Evolutionary conservation across 1,140 invertebrate species (phyloP), one percentile per base, ranked within the genome.

Genomic region (Hylaeus volcanicus): DNA sequence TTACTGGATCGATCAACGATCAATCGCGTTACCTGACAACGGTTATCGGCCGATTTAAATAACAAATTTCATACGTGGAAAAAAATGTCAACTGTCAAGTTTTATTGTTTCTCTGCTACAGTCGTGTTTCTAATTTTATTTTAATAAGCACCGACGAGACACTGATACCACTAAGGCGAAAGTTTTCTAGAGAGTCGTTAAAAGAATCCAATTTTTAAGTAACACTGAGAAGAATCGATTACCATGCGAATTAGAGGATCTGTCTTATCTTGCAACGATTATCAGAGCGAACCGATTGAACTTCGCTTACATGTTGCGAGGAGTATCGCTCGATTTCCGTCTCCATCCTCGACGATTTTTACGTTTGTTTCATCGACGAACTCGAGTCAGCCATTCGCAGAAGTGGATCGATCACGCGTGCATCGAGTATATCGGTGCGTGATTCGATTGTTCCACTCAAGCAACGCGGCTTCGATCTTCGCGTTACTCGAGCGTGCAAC

Each of bases 11-110:
- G 39, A 79, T 74, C 61, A 4, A 58, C 51, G 77, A 64, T 56
- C 26, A 9, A 70, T 55, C 43, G 11, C 74, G 77, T 86, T 83
- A 86, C 79, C 85, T 87, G 65, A 83, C 56, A 37, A 82, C 81
- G 45, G 63, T 74, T 81, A 80, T 84, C 73, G 83, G 55, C 37
- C 45, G 14, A 56, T 45, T 41, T 6, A 48, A 48, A 5, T 48
- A 48, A 48, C 45, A 5, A 48, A 48, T 48, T 48, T 48, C 26
- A 26, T 48, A 2, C 45, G 0, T 48, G 5, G 45, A 6, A 48
- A 48, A 48, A 48, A 48, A 48, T 48, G 8, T 48, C 26, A 26
- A 26, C 26, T 26, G 26, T 26, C 26, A 26, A 26, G 0, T 26
- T 26, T 26, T 26, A 26, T 26, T 26, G 26, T 26, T 26, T 26